A percentile compares a stretch with the other conserved stretches of the same genome.
phyloP scores from a whole-genome alignment of 1,140 invertebrate species.

The Drosophila paulistorum region DNA sequence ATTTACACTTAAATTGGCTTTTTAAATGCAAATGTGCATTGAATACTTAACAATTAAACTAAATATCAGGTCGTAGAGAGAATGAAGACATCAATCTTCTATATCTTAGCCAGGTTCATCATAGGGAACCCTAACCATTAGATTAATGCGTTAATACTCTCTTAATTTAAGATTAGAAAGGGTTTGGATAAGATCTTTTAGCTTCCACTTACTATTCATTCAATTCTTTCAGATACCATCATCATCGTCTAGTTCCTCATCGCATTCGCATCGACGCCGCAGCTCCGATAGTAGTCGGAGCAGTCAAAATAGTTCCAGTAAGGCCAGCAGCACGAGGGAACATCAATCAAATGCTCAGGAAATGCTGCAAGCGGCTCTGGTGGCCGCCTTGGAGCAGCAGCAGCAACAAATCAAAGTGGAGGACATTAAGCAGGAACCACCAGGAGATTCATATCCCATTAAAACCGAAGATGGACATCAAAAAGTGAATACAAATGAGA shows the following conservation, averaged over 20 bases:
- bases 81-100: too few relatives aligned
- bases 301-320: slow-evolving; percentile 65
- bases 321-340: slow-evolving; percentile 10
- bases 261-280: slow-evolving; percentile 66
- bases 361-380: slow-evolving; percentile 36
- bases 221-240: slow-evolving; percentile 43
- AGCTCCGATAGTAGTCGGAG: slow-evolving; percentile 75
- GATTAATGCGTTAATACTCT: too few relatives aligned
- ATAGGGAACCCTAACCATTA: too few relatives aligned
- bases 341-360: slow-evolving; percentile 22
- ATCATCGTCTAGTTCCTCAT: slow-evolving; percentile 66
- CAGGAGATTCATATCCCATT: slow-evolving; percentile 8
- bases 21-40: too few relatives aligned
- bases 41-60: too few relatives aligned
- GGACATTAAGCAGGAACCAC: slow-evolving; percentile 39
- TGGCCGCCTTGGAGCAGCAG: slow-evolving; percentile 36
- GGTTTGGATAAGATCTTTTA: too few relatives aligned
- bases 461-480: slow-evolving; percentile 28
- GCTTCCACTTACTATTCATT: background rate
- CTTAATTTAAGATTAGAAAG: too few relatives aligned
- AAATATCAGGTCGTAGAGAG: too few relatives aligned
- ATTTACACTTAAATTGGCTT: background rate
- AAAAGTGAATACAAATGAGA: slow-evolving; percentile 51
- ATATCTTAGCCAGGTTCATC: too few relatives aligned
- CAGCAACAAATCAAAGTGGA: slow-evolving; percentile 43